These are phyloP conservation scores for Creontiades dilutus DNA, from an alignment of 2,888 invertebrate species.

Conservation along the genomic window DNA sequence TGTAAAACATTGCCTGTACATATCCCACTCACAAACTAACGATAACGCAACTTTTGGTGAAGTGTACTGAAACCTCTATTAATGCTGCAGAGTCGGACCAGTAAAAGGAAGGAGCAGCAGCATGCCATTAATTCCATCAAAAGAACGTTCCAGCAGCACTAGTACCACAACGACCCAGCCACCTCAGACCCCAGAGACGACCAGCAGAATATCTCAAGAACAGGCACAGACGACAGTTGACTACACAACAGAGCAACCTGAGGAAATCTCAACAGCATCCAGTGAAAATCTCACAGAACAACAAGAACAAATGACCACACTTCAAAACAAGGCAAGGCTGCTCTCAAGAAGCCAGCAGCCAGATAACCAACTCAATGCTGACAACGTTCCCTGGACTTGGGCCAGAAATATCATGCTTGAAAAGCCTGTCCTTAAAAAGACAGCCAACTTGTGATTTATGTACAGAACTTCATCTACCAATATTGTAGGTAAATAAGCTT, in stretches of 20 bases:
- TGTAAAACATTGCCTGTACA: no score
- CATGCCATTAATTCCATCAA: slow-evolving; percentile 64
- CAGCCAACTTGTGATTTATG: slow-evolving; percentile 74
- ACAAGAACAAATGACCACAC: slow-evolving; percentile 26
- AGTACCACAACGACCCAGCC: slow-evolving; percentile 44
- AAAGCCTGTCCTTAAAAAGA: slow-evolving; percentile 76
- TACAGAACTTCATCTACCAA: slow-evolving; percentile 65
- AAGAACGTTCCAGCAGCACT: slow-evolving; percentile 59
- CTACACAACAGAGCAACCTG: slow-evolving; percentile 64
- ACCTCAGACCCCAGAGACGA: slow-evolving; percentile 56
- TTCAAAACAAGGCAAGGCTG: slow-evolving; percentile 50
- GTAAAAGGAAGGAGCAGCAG: slow-evolving; percentile 62
- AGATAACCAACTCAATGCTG: slow-evolving; percentile 50
- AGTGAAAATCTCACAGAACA: slow-evolving; percentile 48
- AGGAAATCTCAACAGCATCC: slow-evolving; percentile 22
- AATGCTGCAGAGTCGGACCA: slow-evolving; percentile 45
- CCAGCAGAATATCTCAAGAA: slow-evolving; percentile 49
- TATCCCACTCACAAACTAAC: no score
- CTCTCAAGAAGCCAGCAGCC: slow-evolving; percentile 61
- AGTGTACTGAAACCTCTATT: not conserved
- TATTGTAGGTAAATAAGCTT: slow-evolving; percentile 62
- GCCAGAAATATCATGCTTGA: slow-evolving; percentile 76
- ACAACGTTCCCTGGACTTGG: slow-evolving; percentile 76
- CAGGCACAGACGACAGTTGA: slow-evolving; percentile 64
- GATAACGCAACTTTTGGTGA: no score